Base-by-base conservation (phyloP, 1,140 invertebrate species). In the Meloidogyne exigua region DNA sequence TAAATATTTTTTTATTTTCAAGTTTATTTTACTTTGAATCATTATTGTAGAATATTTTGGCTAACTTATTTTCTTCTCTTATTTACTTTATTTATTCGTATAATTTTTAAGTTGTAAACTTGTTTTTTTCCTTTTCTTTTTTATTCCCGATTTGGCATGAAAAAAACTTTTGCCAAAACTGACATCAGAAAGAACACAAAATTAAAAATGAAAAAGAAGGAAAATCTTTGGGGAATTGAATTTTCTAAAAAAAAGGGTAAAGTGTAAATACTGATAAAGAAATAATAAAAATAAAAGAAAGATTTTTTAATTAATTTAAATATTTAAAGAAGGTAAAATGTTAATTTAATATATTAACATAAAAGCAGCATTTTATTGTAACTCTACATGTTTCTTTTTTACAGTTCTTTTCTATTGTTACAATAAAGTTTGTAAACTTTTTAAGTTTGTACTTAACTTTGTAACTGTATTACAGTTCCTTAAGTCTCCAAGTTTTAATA, bases 181-280 rank as follows among this genome's bases (percentile, higher is more conserved):
- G 49, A 57, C 49, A 57, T 57, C 49, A 57, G 49, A 57, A 57
- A n/a, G 49, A 57, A 57, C 49, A 57, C 49, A 57, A 21, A 57
- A 57, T 57, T n/a, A 57, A n/a, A 57, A n/a, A 15, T 13, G 15
- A 49, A n/a, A 57, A 7, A 9, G 9, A 15, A 44, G 18, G 18
- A 44, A 1, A 44, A 57, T n/a, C 49, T 57, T n/a, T 57, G 7
- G 49, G 49, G 49, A 57, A 57, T 57, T n/a, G 7, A 57, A 7
- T 18, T 57, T 49, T 49, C 7, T 3, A 32, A 32, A 39, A 57
- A n/a, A 21, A n/a, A 9, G 49, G 49, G 49, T n/a, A 57, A 57
- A 21, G n/a, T n/a, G n/a, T 9, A 57, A 57, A 57, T 57, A 57
- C 15, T 44, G 42, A 44, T 44, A 44, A 44, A 44, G 18, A 44